These are phyloP conservation scores for Hipposideros larvatus DNA, from an alignment of 2,797 vertebrate species.

Conservation along the genomic window DNA sequence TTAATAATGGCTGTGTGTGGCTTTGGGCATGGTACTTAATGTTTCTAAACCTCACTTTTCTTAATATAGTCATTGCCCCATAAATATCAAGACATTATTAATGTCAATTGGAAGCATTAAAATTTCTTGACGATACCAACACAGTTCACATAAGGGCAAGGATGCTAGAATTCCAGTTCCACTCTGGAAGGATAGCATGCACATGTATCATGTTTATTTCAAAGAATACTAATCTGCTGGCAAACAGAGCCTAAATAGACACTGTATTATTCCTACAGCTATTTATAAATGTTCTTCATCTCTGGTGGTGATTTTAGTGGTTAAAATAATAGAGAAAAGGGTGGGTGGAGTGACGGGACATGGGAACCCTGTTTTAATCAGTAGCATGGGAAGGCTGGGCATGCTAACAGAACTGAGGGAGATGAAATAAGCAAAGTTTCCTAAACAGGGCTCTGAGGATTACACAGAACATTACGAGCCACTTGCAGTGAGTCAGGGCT, in stretches of 20 bases:
- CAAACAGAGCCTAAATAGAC: slow-evolving; percentile 14
- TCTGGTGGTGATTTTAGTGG: not conserved
- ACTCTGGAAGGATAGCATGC: not conserved
- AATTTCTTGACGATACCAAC: not conserved
- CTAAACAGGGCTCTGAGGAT: not conserved
- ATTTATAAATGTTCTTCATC: slow-evolving; percentile 20
- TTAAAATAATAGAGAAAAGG: not conserved
- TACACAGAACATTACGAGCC: not conserved
- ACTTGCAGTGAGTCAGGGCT: not conserved
- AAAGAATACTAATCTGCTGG: not conserved
- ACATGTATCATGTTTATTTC: too few species aligned
- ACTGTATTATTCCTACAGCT: not conserved
- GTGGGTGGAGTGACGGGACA: not conserved
- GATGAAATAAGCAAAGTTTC: not conserved
- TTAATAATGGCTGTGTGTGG: not conserved
- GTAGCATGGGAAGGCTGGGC: not conserved
- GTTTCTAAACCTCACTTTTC: not conserved
- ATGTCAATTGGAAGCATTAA: not conserved
- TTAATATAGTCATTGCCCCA: not conserved
- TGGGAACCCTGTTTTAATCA: not conserved
- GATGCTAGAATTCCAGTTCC: not conserved
- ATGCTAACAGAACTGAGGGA: not conserved
- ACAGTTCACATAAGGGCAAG: not conserved
- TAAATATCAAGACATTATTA: not conserved
- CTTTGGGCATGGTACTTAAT: not conserved